Evolutionary conservation across 2,888 invertebrate species (phyloP).

Genomic region (Operophtera brumata): DNA sequence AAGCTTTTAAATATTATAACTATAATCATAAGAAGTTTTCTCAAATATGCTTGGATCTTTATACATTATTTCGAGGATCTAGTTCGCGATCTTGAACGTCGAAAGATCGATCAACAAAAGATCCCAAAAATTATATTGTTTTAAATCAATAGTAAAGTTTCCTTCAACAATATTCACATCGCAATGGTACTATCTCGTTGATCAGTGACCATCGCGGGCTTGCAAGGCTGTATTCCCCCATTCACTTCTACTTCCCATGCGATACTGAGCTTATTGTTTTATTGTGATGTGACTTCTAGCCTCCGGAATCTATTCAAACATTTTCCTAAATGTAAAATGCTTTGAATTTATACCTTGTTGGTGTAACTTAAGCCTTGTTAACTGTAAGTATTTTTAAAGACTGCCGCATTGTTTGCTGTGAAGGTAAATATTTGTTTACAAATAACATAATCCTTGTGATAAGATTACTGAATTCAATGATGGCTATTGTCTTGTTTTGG

Average conservation of each 20-base stretch:
- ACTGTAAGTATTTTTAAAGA: background rate
- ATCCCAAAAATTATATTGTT: no score
- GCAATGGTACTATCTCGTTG: conserved; percentile 24
- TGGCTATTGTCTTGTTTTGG: conserved; percentile 21
- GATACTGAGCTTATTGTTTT: conserved; percentile 32
- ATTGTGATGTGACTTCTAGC: conserved; percentile 24
- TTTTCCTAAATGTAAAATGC: conserved; percentile 18
- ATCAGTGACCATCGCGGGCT: conserved; percentile 32
- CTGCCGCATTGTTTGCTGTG: conserved; percentile 2
- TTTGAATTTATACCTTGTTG: conserved; percentile 14
- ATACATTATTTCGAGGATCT: no score
- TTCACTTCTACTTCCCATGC: conserved; percentile 40
- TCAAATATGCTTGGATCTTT: no score
- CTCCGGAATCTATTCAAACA: conserved; percentile 9
- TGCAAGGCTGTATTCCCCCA: conserved; percentile 38
- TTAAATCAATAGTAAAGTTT: background rate
- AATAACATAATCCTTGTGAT: conserved; percentile 32
- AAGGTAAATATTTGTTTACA: conserved; percentile 16
- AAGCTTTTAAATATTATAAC: no score
- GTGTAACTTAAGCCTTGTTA: conserved; percentile 2
- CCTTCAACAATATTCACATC: conserved; percentile 19
- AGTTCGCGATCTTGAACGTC: no score
- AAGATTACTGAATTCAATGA: conserved; percentile 15
- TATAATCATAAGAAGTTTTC: no score
- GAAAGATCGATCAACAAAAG: no score